Percentiles rank a stretch among this genome's conserved stretches.
Conservation (phyloP, 2,888 invertebrate species). For the Zhuqinia jingwanae region DNA sequence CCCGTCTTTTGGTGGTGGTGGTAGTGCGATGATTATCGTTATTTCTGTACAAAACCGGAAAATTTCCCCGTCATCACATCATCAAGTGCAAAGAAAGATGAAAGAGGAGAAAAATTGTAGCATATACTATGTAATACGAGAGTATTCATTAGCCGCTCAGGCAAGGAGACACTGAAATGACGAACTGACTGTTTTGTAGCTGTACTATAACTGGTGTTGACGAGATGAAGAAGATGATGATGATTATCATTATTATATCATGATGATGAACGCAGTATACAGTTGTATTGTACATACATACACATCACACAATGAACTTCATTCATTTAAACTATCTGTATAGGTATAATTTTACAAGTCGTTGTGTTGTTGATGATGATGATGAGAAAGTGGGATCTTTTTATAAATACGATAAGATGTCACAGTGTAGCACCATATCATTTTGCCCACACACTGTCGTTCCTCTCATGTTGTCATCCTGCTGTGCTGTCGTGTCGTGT, state of each 20-base stretch:
- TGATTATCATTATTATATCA: too few species aligned
- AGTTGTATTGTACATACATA: background rate
- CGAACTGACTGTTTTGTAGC: conserved; percentile 20
- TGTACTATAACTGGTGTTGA: conserved; percentile 9
- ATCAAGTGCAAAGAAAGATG: background rate
- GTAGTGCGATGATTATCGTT: conserved; percentile 11
- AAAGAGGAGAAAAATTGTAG: conserved; percentile 1
- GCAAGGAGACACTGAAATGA: conserved; percentile 51
- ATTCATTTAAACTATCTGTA: conserved; percentile 35
- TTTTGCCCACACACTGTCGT: background rate
- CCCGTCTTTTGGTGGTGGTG: too few species aligned
- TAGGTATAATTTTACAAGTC: conserved; percentile 6
- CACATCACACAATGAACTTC: background rate
- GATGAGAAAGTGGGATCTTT: too few species aligned
- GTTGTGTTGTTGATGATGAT: too few species aligned
- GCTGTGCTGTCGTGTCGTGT: conserved; percentile 38
- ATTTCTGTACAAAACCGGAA: background rate
- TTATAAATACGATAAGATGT: background rate
- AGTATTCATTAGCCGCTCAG: conserved; percentile 53
- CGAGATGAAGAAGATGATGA: background rate
- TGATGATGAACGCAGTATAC: too few species aligned
- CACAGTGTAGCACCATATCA: background rate
- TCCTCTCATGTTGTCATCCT: conserved; percentile 24
- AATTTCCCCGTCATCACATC: background rate
- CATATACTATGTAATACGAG: conserved; percentile 64